Base-by-base conservation (phyloP, 2,797 vertebrate genomes). In the Hypotaenidia okinawae region DNA sequence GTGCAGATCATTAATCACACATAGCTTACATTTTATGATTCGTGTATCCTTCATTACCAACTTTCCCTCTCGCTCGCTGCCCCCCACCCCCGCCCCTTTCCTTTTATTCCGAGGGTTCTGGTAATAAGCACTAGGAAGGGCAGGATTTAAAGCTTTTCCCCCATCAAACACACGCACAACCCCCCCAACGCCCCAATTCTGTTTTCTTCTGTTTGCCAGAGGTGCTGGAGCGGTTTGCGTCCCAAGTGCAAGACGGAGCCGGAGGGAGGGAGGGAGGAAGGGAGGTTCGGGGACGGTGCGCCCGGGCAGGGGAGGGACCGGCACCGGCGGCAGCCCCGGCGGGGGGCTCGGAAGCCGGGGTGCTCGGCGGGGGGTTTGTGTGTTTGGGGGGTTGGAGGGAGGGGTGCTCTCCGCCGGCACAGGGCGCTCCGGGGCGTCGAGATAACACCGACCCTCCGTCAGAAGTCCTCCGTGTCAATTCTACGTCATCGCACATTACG, bases 1-100 rank as follows among this genome's bases (percentile, higher is more conserved):
- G 90, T 67, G 95, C 96, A 70, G 93, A 93, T 93, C 96, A 90
- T 97, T 85, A 96, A 97, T 97, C 97, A 95, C 95, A 58, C 47
- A 92, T 94, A 95, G 96, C 96, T 95, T 94, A 91, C 87, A 87
- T 96, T 96, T 97, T 90, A 97, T 96, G 96, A 94, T 97, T 95
- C 87, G 76, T 57, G 89, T 92, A 93, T 97, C 93, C 86, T 96
- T 97, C 94, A 94, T 94, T 79, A 91, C 93, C 84, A 92, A 96
- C 95, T 87, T 93, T 90, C 91, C 64, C 70, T 68, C 79, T 87
- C 32, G 11, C 58, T 39, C 32, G 11, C 81, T 87, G 70, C 33
- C 58, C 74, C 43, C 25, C 39, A 32, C 70, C 49, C 64, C 70
- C 64, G 18, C 68, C 61, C 22, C 21, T 85, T 84, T 61, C 25